Conservation (phyloP, 1,140 invertebrate species). For the Drosophila carrolli region DNA sequence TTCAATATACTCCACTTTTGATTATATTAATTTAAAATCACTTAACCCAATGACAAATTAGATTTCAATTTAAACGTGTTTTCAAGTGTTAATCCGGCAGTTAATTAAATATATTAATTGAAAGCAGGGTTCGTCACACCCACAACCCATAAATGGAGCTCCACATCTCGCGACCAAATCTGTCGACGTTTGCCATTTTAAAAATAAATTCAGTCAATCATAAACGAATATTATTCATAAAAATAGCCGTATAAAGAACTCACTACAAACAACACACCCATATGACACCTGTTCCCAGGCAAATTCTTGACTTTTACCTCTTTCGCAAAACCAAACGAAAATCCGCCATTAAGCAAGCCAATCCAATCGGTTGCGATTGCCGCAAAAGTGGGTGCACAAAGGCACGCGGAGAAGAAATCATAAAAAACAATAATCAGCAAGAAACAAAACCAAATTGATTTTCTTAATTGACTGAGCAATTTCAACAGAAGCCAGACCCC, state of each 20-base stretch:
- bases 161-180: not conserved
- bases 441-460: slow-evolving; percentile 69
- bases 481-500: slow-evolving; percentile 58
- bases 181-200: slow-evolving; percentile 13
- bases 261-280: slow-evolving; percentile 32
- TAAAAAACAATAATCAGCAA: slow-evolving; percentile 28
- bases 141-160: not conserved
- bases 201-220: slow-evolving; percentile 19
- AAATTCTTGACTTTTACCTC: slow-evolving; percentile 70
- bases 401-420: slow-evolving; percentile 27
- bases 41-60: not conserved
- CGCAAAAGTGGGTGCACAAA: slow-evolving; percentile 56
- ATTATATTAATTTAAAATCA: not conserved
- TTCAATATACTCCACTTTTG: not conserved
- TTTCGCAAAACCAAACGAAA: slow-evolving; percentile 63
- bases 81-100: not conserved
- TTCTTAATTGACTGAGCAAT: slow-evolving; percentile 78
- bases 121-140: slow-evolving; percentile 5
- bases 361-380: slow-evolving; percentile 56
- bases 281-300: slow-evolving; percentile 38
- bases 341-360: slow-evolving; percentile 56
- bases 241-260: slow-evolving; percentile 12
- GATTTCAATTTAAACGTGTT: not conserved
- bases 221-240: slow-evolving; percentile 11
- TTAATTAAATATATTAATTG: not conserved